phyloP scores from a whole-genome alignment of 2,797 vertebrate species.

The Phoebastria nigripes region DNA sequence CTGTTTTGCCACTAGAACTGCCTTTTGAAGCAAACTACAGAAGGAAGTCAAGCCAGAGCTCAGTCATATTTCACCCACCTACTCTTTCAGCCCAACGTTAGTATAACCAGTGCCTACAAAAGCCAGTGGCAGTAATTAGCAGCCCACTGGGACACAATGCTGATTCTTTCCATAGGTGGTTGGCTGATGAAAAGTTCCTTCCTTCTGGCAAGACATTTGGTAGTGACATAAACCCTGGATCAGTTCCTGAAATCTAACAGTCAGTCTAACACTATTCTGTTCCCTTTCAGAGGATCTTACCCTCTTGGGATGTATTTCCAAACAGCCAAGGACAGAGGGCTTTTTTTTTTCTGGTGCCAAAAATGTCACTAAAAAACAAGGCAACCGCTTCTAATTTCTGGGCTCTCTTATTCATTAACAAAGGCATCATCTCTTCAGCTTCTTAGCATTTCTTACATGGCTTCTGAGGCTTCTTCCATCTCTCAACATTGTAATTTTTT shows the following conservation, averaged over 20 bases:
- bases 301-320: not conserved
- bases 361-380: not conserved
- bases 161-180: not conserved
- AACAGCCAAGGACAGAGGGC: not conserved
- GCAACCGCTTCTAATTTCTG: not conserved
- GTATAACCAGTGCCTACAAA: not conserved
- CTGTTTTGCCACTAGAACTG: not conserved
- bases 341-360: not conserved
- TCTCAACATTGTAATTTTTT: conserved; percentile 5
- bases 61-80: not conserved
- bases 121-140: not conserved
- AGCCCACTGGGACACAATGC: not conserved
- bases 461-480: not conserved
- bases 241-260: not conserved
- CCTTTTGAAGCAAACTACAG: not conserved
- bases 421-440: not conserved
- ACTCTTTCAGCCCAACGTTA: not conserved
- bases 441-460: not conserved
- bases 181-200: not conserved
- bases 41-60: not conserved
- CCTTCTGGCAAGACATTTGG: not conserved
- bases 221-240: conserved; percentile 12
- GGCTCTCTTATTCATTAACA: not conserved
- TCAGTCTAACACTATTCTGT: not conserved
- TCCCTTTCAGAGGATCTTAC: conserved; percentile 14